These are phyloP conservation scores for Scotopteryx bipunctaria DNA, from an alignment of 2,888 invertebrate species.

Conservation along the genomic window DNA sequence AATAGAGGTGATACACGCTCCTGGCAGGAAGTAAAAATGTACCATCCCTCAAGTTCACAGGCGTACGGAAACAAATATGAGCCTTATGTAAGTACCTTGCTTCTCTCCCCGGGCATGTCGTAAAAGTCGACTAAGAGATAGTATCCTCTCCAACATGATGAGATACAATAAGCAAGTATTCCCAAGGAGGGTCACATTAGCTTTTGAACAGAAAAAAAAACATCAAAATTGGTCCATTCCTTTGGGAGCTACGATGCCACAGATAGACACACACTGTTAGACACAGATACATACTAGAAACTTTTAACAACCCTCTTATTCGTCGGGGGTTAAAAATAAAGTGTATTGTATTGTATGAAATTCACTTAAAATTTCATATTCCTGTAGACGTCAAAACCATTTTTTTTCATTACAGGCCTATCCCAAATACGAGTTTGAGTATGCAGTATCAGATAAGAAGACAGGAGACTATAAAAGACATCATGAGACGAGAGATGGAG, in stretches of 20 bases:
- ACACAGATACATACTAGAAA: no score
- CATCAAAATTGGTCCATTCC: no score
- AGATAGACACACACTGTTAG: no score
- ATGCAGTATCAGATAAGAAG: slow-evolving; percentile 82
- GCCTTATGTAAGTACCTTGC: slow-evolving; percentile 67
- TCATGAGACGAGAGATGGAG: slow-evolving; percentile 79
- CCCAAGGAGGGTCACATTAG: no score
- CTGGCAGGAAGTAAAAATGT: slow-evolving; percentile 66
- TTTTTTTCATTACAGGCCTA: slow-evolving; percentile 58
- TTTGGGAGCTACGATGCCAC: no score
- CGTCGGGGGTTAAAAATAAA: no score
- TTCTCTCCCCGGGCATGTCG: no score
- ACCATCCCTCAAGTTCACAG: slow-evolving; percentile 59
- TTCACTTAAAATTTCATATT: not conserved
- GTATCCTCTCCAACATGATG: no score
- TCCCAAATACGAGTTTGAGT: slow-evolving; percentile 84
- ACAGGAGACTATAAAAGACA: slow-evolving; percentile 84
- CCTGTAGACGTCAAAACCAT: not conserved
- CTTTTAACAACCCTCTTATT: no score
- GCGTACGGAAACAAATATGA: slow-evolving; percentile 55
- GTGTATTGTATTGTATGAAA: not conserved
- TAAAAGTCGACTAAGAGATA: no score
- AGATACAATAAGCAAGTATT: no score
- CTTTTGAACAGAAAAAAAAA: no score
- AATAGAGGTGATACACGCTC: slow-evolving; percentile 37